Evolutionary conservation across 2,888 invertebrate species (phyloP).

Genomic region (Chloroclystis v-ata): DNA sequence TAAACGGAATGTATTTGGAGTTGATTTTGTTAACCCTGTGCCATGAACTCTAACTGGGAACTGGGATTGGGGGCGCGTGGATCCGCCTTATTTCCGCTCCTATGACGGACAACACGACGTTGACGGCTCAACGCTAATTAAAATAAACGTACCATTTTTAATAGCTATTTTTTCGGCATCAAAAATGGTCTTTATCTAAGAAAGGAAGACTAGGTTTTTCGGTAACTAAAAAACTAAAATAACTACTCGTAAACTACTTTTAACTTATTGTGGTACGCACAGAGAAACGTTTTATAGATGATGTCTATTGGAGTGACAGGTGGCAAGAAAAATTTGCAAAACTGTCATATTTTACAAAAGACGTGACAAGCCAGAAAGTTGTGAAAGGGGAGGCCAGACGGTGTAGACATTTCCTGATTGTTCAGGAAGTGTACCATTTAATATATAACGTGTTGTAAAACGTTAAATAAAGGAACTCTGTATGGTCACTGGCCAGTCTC

Average conservation of each 20-base stretch:
- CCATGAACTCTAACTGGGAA: conserved; percentile 61
- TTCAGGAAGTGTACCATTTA: neutral
- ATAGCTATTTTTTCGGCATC: too few species aligned
- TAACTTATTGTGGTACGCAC: too few species aligned
- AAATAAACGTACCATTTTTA: too few species aligned
- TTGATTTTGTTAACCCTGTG: conserved; percentile 53
- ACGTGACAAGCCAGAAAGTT: conserved; percentile 9
- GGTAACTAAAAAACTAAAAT: too few species aligned
- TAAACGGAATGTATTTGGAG: conserved; percentile 29
- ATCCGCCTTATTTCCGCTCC: conserved; percentile 30
- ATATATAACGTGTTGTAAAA: too few species aligned
- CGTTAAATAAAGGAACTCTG: neutral
- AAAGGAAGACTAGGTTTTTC: too few species aligned
- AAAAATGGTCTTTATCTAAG: too few species aligned
- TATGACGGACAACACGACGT: conserved; percentile 27
- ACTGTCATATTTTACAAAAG: neutral
- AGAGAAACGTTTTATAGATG: too few species aligned
- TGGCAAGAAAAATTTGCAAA: neutral
- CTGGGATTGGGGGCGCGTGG: conserved; percentile 39
- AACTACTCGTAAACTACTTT: too few species aligned
- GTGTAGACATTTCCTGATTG: conserved; percentile 18
- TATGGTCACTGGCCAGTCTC: neutral
- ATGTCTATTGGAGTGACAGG: neutral
- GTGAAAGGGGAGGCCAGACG: conserved; percentile 12
- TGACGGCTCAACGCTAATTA: neutral